Evolutionary conservation across 92 coral and sea anemone genomes (phyloP).

Genomic region (Meandrina meandrites): DNA sequence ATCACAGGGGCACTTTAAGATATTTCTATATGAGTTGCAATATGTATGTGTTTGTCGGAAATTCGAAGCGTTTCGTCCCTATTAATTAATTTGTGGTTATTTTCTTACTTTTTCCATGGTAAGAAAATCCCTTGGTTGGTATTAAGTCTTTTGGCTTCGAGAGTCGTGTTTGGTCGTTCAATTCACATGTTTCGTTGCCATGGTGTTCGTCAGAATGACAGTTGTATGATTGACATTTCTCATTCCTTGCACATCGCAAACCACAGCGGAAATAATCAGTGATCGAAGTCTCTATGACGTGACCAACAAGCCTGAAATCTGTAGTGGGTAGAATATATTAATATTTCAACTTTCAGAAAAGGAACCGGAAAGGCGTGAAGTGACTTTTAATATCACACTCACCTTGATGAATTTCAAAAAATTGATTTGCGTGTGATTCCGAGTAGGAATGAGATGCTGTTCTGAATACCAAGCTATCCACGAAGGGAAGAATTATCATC

Average conservation of each 20-base stretch:
- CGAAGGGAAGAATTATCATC: background rate
- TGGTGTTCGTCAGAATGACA: background rate
- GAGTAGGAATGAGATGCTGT: background rate
- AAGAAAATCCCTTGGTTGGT: background rate
- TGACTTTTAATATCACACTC: background rate
- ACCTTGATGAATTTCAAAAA: background rate
- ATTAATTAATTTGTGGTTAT: too few relatives aligned
- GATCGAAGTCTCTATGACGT: background rate
- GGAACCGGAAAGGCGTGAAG: too few relatives aligned
- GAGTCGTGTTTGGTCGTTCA: background rate
- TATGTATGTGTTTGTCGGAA: too few relatives aligned
- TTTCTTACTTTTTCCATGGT: constrained; percentile 7
- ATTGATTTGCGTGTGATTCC: background rate
- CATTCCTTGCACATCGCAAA: constrained; percentile 1
- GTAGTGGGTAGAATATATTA: background rate
- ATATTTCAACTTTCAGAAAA: too few relatives aligned
- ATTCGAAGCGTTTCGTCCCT: too few relatives aligned
- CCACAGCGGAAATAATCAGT: background rate
- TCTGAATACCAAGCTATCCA: background rate
- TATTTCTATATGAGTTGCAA: too few relatives aligned
- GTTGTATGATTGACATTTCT: constrained; percentile 3
- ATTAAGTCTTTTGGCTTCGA: background rate
- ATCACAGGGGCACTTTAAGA: too few relatives aligned
- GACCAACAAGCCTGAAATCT: constrained; percentile 14
- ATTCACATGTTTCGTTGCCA: background rate